Base-by-base conservation (phyloP, 2,797 vertebrate species). In the Anomalospiza imberbis region DNA sequence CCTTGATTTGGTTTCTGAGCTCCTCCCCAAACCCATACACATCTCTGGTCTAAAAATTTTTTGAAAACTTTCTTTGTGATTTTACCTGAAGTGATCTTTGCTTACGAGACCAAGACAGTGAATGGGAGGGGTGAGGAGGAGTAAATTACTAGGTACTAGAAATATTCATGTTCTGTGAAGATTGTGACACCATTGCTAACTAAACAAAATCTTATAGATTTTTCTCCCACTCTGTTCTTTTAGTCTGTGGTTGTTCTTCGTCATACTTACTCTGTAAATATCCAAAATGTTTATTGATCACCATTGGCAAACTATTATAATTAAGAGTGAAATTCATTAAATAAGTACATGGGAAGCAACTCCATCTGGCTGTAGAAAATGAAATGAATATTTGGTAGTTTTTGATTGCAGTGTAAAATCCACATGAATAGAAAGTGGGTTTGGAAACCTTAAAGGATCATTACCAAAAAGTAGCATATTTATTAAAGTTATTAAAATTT, bases 321-420 rank as follows among this genome's bases (percentile, higher is more conserved):
- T 89, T 91, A 72, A 63, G 25, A 45, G 26, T 63, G 71, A 79
- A 79, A 81, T 85, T 89, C n/a, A 57, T 92, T 92, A 67, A 92
- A 53, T 63, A 79, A 82, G 34, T n/a, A 38, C 32, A 20, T 82
- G 34, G 36, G 67, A 95, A 94, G 70, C 4, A 22, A 87, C 78
- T 95, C 71, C 34, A 67, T 73, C 84, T 92, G 92, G 26, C 63
- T 92, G 38, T 83, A 45, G 84, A 51, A 91, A 89, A 60, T 19
- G 7, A 95, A 91, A 84, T 36, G 0, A 81, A 7, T 85, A 51
- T 75, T 61, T 62, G 38, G 19, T 73, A 85, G 47, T 75, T 54
- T 60, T 13, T 78, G 40, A 77, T 24, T 82, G 47, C 34, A n/a
- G 22, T 45, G 20, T 48, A 62, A 93, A 91, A 53, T 40, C 14